phyloP scores from a whole-genome alignment of 2,113 vertebrate genomes.

The Paradisaea rubra region DNA sequence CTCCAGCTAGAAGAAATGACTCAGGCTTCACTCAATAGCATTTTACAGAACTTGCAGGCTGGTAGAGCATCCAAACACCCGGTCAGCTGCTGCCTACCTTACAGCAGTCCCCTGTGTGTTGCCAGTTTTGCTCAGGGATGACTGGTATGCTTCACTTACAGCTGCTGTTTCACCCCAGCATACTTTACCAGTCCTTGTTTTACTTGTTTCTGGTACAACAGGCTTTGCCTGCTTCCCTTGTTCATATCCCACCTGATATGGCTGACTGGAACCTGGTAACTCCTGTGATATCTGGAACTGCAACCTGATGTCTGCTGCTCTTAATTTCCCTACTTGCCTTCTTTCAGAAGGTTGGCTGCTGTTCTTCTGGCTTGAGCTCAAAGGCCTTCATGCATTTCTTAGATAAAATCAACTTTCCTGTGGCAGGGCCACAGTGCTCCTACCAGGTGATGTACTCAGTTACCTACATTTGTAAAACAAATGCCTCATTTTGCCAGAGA shows the following conservation, averaged over 20 bases:
- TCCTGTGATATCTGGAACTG: background rate
- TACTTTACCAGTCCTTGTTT: background rate
- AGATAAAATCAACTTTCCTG: background rate
- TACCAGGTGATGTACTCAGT: background rate
- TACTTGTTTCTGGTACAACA: background rate
- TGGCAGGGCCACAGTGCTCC: background rate
- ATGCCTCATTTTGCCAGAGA: background rate
- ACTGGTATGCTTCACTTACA: background rate
- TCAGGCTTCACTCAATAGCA: background rate
- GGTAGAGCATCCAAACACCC: background rate
- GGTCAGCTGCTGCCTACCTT: background rate
- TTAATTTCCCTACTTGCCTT: background rate
- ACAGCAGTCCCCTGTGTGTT: background rate
- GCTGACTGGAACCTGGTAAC: background rate
- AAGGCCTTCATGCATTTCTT: background rate
- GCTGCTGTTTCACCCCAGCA: background rate
- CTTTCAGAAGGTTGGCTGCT: background rate
- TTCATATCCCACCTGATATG: background rate
- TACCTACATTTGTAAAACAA: background rate
- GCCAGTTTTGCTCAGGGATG: background rate
- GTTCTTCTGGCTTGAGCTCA: background rate
- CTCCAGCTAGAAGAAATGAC: background rate
- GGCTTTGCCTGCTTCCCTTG: background rate
- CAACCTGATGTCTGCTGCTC: background rate
- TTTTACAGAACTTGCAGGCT: background rate